Evolutionary conservation across 2,888 invertebrate genomes (phyloP), one percentile per base, ranked within the genome.

Genomic region (Blomia tropicalis): DNA sequence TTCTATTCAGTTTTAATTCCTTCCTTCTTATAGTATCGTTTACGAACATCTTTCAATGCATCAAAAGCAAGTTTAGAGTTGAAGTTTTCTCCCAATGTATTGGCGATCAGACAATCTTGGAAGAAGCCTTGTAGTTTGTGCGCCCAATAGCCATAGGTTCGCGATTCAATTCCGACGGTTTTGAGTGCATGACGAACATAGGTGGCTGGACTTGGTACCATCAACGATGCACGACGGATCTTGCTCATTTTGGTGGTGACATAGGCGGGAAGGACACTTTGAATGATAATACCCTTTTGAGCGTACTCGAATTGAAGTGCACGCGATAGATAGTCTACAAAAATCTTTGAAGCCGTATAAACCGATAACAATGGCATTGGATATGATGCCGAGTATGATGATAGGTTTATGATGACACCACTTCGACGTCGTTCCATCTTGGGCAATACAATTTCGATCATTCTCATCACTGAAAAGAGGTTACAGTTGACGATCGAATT

Each of bases 401-500:
- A 87, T 17, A 92, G 79, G 72, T 91, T 91, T 27, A 92, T 85
- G 56, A 92, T 80, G 0, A 89, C 89, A 0, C 92, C 92, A 59
- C 78, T 78, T 1, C 82, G 79, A 62, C 73, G 72, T 60, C 44
- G 25, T 51, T 82, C 81, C 89, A 92, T 89, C 54, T 81, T 80
- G 0, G 83, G 83, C 68, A 90, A 77, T 44, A 88, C 76, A 71
- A 86, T 76, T 64, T 84, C 79, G 3, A 84, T 84, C 83, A 92
- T 82, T 74, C 85, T 75, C 0, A 90, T 90, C 29, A 84, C 84
- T 0, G 91, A 86, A 0, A 84, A 86, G 7, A 88, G 80, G 74
- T 92, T 92, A 17, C 91, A 81, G 71, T 84, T 83, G 67, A 92
- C 82, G 60, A 91, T 78, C 71, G 87, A 83, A 85, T 86, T 87